phyloP scores from a whole-genome alignment of 2,797 vertebrate genomes.

The Acrocephalus scirpaceus region DNA sequence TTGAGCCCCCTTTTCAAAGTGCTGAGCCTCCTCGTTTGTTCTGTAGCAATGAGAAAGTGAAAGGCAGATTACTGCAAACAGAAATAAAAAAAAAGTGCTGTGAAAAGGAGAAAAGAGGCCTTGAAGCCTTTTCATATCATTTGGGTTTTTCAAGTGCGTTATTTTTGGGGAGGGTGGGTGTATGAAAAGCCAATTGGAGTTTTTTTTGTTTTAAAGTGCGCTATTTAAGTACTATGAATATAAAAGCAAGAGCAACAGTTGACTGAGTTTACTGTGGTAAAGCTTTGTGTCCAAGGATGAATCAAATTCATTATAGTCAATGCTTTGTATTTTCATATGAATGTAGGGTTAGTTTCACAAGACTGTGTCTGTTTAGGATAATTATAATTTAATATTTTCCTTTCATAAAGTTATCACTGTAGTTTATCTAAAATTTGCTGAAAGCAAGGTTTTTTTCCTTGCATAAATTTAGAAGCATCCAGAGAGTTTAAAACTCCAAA shows the following conservation, averaged over 20 bases:
- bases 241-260: constrained; percentile 87
- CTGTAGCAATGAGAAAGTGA: constrained; percentile 89
- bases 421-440: constrained; percentile 79
- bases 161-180: constrained; percentile 84
- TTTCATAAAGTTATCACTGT: constrained; percentile 82
- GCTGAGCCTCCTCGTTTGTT: constrained; percentile 86
- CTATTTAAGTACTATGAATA: constrained; percentile 86
- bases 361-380: constrained; percentile 85
- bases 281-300: constrained; percentile 84
- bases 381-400: constrained; percentile 86
- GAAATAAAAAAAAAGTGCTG: constrained; percentile 82
- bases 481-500: constrained; percentile 77
- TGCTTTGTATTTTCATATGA: constrained; percentile 84
- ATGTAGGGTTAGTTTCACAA: constrained; percentile 83
- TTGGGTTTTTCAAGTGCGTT: constrained; percentile 87
- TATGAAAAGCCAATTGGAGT: constrained; percentile 86
- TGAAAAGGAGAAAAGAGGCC: constrained; percentile 87
- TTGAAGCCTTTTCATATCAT: constrained; percentile 87
- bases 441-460: constrained; percentile 65
- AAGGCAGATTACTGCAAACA: constrained; percentile 89
- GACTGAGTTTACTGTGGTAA: constrained; percentile 85
- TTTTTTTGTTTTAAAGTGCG: constrained; percentile 85
- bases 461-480: constrained; percentile 71
- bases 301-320: constrained; percentile 84
- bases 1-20: constrained; percentile 86